phyloP scores from a whole-genome alignment of 2,113 vertebrate species.

The Campylorhamphus procurvoides region DNA sequence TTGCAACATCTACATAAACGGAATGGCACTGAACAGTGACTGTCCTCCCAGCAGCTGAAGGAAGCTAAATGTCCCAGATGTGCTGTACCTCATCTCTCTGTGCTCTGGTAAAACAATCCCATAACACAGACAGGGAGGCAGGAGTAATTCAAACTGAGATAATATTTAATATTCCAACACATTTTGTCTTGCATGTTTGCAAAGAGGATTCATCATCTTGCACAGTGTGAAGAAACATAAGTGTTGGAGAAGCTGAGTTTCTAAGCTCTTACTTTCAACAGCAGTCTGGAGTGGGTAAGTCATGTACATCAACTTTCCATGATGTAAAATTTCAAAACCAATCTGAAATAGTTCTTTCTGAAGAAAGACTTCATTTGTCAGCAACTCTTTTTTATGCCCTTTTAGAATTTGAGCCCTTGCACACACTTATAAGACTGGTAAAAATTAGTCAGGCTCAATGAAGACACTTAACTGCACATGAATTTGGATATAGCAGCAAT shows the following conservation, averaged over 20 bases:
- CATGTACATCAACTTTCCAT: accelerated
- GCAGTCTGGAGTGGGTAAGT: neutral
- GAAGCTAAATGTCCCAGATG: neutral
- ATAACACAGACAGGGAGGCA: neutral
- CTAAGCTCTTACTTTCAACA: neutral
- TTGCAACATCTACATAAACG: neutral
- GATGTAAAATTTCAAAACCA: neutral
- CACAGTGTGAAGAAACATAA: neutral
- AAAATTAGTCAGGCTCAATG: neutral
- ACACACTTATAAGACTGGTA: neutral
- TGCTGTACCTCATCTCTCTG: neutral
- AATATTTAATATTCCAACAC: neutral
- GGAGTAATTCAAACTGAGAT: neutral
- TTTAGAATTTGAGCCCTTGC: neutral
- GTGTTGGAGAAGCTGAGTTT: neutral
- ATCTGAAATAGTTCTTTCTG: neutral
- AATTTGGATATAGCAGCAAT: neutral
- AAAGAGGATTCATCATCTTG: neutral
- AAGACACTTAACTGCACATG: neutral
- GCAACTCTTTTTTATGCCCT: neutral
- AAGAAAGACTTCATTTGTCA: neutral
- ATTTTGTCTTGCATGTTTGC: neutral
- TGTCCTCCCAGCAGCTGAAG: neutral
- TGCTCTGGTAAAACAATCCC: neutral
- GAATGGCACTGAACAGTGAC: neutral